Conservation (phyloP, 2,113 vertebrate genomes). For the Galeopterus variegatus region DNA sequence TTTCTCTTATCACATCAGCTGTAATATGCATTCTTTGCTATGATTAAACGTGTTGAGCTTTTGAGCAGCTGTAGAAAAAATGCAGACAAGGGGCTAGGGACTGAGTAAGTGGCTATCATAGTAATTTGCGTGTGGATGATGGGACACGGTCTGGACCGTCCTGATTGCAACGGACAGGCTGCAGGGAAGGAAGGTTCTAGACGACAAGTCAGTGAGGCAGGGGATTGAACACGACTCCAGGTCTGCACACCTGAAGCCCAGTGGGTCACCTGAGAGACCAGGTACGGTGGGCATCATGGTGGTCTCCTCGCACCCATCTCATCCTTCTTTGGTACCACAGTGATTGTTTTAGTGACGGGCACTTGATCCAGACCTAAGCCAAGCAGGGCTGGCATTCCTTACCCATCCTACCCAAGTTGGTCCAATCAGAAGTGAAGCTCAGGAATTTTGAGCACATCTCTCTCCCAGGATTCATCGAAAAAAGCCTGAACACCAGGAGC, state of each 20-base stretch:
- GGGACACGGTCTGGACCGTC: not conserved
- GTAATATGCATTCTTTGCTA: not conserved
- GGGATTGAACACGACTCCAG: not conserved
- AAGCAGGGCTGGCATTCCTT: not conserved
- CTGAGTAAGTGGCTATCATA: not conserved
- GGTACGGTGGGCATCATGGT: rapidly evolving
- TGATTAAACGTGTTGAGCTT: conserved; percentile 50
- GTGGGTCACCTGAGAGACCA: not conserved
- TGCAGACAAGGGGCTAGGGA: not conserved
- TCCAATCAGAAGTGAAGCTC: not conserved
- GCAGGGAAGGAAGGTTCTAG: not conserved
- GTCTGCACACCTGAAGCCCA: not conserved
- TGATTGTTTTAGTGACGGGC: not conserved
- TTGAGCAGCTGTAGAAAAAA: not conserved
- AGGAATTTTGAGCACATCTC: not conserved
- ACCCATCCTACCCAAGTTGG: not conserved
- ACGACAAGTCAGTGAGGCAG: not conserved
- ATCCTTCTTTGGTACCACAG: not conserved
- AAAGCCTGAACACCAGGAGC: not conserved
- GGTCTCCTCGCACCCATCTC: not conserved
- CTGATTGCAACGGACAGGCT: not conserved
- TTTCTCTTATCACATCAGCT: conserved; percentile 11
- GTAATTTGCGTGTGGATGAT: not conserved
- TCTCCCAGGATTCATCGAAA: not conserved
- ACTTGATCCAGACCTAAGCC: not conserved